Percentiles rank a stretch among this genome's conserved stretches.
Evolutionary conservation across 2,113 vertebrate species (phyloP).

Genomic region (Myotis davidii): DNA sequence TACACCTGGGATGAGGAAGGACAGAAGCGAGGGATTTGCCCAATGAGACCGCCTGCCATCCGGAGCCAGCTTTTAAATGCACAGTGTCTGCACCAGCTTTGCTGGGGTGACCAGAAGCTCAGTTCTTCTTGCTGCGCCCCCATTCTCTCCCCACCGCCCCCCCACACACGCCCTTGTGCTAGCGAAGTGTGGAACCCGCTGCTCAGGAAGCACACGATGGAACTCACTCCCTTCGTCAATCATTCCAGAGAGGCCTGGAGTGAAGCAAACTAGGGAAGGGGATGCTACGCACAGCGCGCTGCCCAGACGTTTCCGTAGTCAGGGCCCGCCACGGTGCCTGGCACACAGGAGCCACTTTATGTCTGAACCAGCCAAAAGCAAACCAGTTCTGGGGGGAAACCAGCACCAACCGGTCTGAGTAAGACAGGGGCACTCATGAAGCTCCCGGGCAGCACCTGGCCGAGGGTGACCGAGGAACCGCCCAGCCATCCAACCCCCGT

Average conservation of each 20-base stretch:
- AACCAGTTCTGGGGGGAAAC: background rate
- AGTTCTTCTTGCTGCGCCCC: background rate
- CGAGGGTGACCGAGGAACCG: background rate
- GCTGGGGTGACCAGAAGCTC: background rate
- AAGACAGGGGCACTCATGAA: accelerated
- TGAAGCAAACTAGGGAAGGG: background rate
- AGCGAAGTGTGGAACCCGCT: background rate
- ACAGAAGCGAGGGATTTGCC: background rate
- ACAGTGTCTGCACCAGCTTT: background rate
- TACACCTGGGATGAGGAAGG: background rate
- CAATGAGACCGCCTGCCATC: background rate
- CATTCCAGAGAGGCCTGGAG: too few species aligned
- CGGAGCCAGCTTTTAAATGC: background rate
- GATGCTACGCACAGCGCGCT: accelerated
- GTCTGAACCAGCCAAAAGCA: background rate
- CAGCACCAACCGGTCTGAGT: background rate
- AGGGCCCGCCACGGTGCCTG: background rate
- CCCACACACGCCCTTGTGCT: background rate
- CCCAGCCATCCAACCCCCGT: background rate
- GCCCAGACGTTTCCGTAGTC: background rate
- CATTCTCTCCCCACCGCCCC: accelerated
- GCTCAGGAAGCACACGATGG: background rate
- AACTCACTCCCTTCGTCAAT: background rate
- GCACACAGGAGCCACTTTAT: background rate
- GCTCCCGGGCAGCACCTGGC: background rate